Conservation (phyloP, 2,797 vertebrate species). For the Microchirus variegatus region DNA sequence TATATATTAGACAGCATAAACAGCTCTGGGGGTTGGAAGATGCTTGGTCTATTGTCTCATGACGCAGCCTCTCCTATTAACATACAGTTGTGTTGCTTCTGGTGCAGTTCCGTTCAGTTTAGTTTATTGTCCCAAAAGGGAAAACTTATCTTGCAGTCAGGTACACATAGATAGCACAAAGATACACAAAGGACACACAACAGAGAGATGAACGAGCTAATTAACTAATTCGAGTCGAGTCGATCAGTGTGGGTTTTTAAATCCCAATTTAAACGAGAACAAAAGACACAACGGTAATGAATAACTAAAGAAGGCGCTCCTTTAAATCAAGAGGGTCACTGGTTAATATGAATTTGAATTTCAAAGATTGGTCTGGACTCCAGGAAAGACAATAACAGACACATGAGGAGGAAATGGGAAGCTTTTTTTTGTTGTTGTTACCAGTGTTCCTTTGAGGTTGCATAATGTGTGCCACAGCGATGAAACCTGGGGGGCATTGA, state of each 20-base stretch:
- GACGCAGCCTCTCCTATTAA: slow-evolving; percentile 2
- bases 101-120: too few relatives aligned
- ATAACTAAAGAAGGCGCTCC: slow-evolving; percentile 14
- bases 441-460: slow-evolving; percentile 9
- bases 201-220: too few relatives aligned
- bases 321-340: slow-evolving; percentile 14
- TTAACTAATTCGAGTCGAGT: too few relatives aligned
- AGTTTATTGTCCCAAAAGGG: too few relatives aligned
- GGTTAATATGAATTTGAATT: slow-evolving; percentile 37
- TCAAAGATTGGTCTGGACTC: slow-evolving; percentile 39
- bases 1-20: too few relatives aligned
- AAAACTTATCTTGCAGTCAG: too few relatives aligned
- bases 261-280: not conserved
- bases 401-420: slow-evolving; percentile 9
- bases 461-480: slow-evolving; percentile 22
- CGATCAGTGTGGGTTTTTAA: slow-evolving; percentile 4
- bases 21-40: too few relatives aligned
- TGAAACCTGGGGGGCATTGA: slow-evolving; percentile 18
- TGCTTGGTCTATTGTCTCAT: too few relatives aligned
- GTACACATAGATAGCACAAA: too few relatives aligned
- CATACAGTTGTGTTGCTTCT: slow-evolving; percentile 13
- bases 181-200: too few relatives aligned
- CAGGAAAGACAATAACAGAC: slow-evolving; percentile 20
- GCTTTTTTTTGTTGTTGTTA: not conserved
- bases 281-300: slow-evolving; percentile 7